Evolutionary conservation across 2,888 invertebrate species (phyloP), one percentile per base, ranked within the genome.

Genomic region (Nephrotoma flavescens): DNA sequence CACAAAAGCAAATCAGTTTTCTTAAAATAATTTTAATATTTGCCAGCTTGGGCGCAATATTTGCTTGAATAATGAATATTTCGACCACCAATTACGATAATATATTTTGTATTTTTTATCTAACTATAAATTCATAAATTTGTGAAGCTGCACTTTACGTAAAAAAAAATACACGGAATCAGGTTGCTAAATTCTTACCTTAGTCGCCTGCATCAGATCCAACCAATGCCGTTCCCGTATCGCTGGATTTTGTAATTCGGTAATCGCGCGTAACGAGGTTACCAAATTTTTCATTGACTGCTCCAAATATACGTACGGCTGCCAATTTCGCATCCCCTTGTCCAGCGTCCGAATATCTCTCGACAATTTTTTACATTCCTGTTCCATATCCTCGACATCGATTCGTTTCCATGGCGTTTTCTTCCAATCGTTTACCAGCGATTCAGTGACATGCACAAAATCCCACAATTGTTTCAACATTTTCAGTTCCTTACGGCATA

Each of bases 201-300:
- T 96, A 0, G 98, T 98, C 7, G 97, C 97, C 90, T 95, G 94
- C 97, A 98, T 98, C 19, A 99, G 92, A 90, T 98, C 97, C 87
- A 95, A 93, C 98, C 98, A 99, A 92, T 99, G 98, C 85, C 98
- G 94, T 88, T 98, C 97, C 88, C 97, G 94, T 88, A 99, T 98
- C 0, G 98, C 96, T 0, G 98, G 97, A 92, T 98, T 98, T 91
- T 98, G 98, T 7, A 98, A 92, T 90, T 98, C 98, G 2, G 97
- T 96, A 1, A 99, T 96, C 0, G 98, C 98, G 90, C 97, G 93
- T 88, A 98, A 91, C 0, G 98, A 98, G 0, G 98, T 97, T 93
- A 98, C 94, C 93, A 98, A 95, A 91, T 98, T 98, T 92, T 96
- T 97, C 42, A 98, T 95, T 4, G 94, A 95, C 5, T 93, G 94